phyloP scores from a whole-genome alignment of 1,140 invertebrate species.

The Lanistes nyassanus region DNA sequence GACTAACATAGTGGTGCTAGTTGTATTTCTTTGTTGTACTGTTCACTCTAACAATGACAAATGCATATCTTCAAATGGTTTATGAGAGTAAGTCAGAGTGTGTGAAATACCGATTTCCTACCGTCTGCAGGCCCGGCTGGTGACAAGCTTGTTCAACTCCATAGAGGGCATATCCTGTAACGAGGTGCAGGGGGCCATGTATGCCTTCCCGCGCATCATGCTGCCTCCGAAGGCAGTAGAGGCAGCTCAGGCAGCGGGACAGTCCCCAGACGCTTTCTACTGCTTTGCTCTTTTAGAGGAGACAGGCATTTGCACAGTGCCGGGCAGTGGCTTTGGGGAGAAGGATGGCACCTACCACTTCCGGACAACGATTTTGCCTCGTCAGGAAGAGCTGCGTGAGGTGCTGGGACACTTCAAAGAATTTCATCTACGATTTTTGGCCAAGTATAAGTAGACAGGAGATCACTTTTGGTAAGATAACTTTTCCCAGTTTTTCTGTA shows the following conservation, averaged over 20 bases:
- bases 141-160: slow-evolving; percentile 89
- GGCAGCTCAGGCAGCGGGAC: slow-evolving; percentile 63
- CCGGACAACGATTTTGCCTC: slow-evolving; percentile 86
- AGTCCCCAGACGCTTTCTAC: slow-evolving; percentile 91
- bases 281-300: slow-evolving; percentile 92
- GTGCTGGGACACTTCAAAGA: slow-evolving; percentile 86
- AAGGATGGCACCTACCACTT: slow-evolving; percentile 73
- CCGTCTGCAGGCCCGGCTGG: slow-evolving; percentile 76
- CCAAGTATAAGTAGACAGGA: slow-evolving; percentile 74
- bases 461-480: too few relatives aligned
- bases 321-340: slow-evolving; percentile 96
- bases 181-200: slow-evolving; percentile 95
- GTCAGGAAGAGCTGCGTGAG: slow-evolving; percentile 81
- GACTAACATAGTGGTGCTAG: too few relatives aligned
- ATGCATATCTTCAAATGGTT: too few relatives aligned
- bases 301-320: slow-evolving; percentile 88
- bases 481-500: too few relatives aligned
- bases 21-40: too few relatives aligned
- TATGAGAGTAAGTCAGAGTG: too few relatives aligned
- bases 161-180: slow-evolving; percentile 91
- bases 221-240: slow-evolving; percentile 68
- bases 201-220: slow-evolving; percentile 82
- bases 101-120: too few relatives aligned
- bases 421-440: slow-evolving; percentile 89
- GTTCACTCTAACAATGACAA: too few relatives aligned